Percentiles rank a stretch among this genome's conserved stretches.
These are phyloP conservation scores for Leptinotarsa rubiginosa DNA, from an alignment of 2,888 invertebrate species.

Conservation along the genomic window DNA sequence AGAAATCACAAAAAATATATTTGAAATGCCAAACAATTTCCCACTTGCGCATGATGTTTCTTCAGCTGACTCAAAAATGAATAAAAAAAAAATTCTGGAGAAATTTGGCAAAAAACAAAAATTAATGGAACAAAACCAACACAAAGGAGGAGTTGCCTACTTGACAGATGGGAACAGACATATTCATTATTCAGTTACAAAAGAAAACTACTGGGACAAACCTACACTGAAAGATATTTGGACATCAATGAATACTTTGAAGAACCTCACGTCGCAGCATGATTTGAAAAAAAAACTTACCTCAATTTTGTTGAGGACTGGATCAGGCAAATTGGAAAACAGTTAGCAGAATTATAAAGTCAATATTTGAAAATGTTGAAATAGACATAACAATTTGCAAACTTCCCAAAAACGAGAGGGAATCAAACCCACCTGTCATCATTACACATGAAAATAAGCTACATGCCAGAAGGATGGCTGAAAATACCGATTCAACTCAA, in stretches of 20 bases:
- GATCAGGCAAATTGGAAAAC: not conserved
- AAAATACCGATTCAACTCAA: too few relatives aligned
- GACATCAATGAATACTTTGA: not conserved
- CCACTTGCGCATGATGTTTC: not conserved
- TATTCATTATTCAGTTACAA: too few relatives aligned
- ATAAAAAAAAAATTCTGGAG: not conserved
- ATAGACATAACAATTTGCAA: not conserved
- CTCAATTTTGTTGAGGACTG: not conserved
- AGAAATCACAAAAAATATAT: not conserved
- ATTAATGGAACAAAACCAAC: too few relatives aligned
- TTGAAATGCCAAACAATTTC: not conserved
- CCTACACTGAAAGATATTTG: not conserved
- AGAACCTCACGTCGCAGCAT: not conserved
- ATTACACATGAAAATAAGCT: not conserved
- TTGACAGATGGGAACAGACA: too few relatives aligned
- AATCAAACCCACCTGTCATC: not conserved
- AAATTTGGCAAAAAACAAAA: too few relatives aligned
- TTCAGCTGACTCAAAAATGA: not conserved
- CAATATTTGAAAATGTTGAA: not conserved
- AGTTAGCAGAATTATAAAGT: not conserved
- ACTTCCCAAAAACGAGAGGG: not conserved
- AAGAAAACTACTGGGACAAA: too few relatives aligned
- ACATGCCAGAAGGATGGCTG: too few relatives aligned
- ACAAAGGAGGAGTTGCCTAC: too few relatives aligned
- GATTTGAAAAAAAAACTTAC: constrained; percentile 1